Conservation (phyloP, 2,113 vertebrate species). For the Archilochus colubris region DNA sequence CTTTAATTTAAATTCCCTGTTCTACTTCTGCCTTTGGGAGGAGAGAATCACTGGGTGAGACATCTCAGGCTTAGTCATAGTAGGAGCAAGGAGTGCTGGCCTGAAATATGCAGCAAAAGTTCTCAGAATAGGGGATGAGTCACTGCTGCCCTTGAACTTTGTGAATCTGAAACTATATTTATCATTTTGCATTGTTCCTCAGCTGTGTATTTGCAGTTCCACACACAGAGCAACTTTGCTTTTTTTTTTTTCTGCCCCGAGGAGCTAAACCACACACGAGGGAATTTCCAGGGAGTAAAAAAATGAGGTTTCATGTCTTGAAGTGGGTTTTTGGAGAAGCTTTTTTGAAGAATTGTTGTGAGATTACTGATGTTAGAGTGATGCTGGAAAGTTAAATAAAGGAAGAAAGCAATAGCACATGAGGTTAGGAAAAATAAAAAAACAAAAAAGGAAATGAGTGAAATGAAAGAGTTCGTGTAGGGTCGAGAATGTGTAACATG, state of each 20-base stretch:
- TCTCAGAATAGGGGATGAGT: constrained; percentile 55
- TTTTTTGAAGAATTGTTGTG: background rate
- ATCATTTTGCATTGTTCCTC: constrained; percentile 43
- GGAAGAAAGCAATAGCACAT: background rate
- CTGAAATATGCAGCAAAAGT: constrained; percentile 44
- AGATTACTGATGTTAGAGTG: background rate
- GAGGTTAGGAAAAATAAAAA: background rate
- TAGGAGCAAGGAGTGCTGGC: background rate
- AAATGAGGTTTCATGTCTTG: background rate
- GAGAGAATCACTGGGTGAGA: background rate
- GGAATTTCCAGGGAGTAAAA: background rate
- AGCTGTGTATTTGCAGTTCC: background rate
- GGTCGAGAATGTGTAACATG: background rate
- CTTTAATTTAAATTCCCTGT: background rate
- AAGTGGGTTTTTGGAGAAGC: background rate
- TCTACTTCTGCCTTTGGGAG: background rate
- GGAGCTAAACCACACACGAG: background rate
- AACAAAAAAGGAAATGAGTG: background rate
- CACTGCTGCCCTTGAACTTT: constrained; percentile 43
- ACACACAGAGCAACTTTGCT: background rate
- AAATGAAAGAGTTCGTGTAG: background rate
- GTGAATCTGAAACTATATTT: constrained; percentile 54
- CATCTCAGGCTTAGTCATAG: constrained; percentile 31
- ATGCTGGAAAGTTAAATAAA: background rate
- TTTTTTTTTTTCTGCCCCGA: background rate